Conservation (phyloP, 2,888 invertebrate genomes). For the Stenodera caucasica region DNA sequence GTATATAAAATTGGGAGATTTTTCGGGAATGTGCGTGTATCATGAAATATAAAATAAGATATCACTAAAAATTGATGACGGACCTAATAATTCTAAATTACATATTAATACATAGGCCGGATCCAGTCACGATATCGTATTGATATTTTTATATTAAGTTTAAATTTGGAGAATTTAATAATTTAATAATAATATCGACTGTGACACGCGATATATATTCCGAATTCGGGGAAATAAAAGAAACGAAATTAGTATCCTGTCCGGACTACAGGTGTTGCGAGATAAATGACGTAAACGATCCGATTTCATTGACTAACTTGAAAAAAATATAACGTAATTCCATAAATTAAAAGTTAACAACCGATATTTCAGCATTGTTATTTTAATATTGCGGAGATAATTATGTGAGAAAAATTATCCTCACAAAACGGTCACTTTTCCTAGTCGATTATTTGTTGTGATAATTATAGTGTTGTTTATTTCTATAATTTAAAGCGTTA, state of each 20-base stretch:
- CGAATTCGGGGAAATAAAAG: not conserved
- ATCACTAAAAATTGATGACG: conserved; percentile 28
- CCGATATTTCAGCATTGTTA: conserved; percentile 4
- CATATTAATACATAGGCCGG: conserved; percentile 26
- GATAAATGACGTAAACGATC: conserved; percentile 20
- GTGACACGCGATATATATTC: conserved; percentile 21
- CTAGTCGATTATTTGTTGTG: too few species aligned
- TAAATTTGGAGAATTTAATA: conserved; percentile 21
- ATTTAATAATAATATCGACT: conserved; percentile 24
- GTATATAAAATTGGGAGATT: too few species aligned
- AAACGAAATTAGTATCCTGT: not conserved
- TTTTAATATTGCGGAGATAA: not conserved
- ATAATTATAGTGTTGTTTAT: too few species aligned
- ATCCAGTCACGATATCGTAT: conserved; percentile 24
- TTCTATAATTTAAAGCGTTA: too few species aligned
- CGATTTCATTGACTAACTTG: conserved; percentile 17
- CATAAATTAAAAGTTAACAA: conserved; percentile 19
- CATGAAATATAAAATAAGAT: conserved; percentile 29
- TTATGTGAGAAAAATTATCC: too few species aligned
- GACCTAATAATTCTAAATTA: conserved; percentile 28
- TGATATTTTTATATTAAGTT: conserved; percentile 24
- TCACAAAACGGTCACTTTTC: too few species aligned
- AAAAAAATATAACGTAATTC: conserved; percentile 21
- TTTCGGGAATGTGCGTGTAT: conserved; percentile 16
- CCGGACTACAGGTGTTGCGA: conserved; percentile 13